These are phyloP conservation scores for Phymastichus coffea DNA, from an alignment of 1,140 invertebrate genomes.

Conservation along the genomic window DNA sequence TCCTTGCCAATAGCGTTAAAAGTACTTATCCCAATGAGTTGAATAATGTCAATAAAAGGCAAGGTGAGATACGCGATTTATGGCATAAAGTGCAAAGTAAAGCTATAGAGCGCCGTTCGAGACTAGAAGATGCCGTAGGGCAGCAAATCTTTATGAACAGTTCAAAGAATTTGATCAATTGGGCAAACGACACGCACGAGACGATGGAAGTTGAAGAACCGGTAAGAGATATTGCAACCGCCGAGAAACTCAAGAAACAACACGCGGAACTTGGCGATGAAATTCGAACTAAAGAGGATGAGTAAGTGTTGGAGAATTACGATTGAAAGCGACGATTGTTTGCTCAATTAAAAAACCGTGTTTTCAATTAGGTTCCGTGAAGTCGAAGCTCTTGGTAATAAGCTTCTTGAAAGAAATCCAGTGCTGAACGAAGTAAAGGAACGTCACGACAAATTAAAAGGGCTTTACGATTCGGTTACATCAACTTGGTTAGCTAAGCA, in stretches of 20 bases:
- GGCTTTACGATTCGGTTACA: conserved; percentile 74
- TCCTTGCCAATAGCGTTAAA: conserved; percentile 81
- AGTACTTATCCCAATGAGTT: conserved; percentile 88
- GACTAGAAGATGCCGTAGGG: conserved; percentile 90
- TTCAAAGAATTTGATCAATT: conserved; percentile 76
- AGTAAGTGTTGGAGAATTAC: conserved; percentile 68
- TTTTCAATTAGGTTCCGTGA: conserved; percentile 64
- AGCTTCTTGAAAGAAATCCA: conserved; percentile 72
- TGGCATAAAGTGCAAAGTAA: conserved; percentile 88
- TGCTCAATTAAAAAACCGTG: not conserved
- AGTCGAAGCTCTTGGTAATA: conserved; percentile 73
- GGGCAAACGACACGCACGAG: conserved; percentile 78
- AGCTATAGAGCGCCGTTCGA: conserved; percentile 73
- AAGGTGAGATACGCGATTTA: conserved; percentile 81
- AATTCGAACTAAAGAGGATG: conserved; percentile 86
- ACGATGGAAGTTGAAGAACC: conserved; percentile 79
- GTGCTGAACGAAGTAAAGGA: conserved; percentile 69
- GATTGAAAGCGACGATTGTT: no score
- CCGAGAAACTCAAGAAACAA: conserved; percentile 86
- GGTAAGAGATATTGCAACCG: conserved; percentile 85
- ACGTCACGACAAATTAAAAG: conserved; percentile 70
- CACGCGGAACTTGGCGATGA: conserved; percentile 91
- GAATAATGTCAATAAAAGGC: conserved; percentile 79
- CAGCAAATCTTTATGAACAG: conserved; percentile 92
- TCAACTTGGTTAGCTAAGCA: conserved; percentile 78